Percentiles rank a stretch among this genome's conserved stretches.
Evolutionary conservation across 2,888 invertebrate species (phyloP).

Genomic region (Brachyopa scutellaris): DNA sequence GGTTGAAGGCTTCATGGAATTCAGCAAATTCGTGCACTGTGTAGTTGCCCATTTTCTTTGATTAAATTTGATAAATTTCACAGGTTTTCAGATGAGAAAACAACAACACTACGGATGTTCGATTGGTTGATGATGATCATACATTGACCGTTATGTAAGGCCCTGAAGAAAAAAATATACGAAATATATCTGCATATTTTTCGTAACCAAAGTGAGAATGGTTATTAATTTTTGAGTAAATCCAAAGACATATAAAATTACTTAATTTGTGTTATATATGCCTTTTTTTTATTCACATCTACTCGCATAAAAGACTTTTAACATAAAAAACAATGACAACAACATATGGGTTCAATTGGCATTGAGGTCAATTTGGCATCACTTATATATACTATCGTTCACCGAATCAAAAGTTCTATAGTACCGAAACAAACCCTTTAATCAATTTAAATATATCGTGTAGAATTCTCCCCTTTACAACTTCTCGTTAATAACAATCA

Average conservation of each 20-base stretch:
- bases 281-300: no score
- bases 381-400: no score
- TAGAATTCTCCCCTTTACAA: no score
- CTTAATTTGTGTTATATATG: no score
- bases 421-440: background rate
- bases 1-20: constrained; percentile 97
- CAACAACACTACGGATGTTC: constrained; percentile 21
- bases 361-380: constrained; percentile 2
- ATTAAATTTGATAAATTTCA: constrained; percentile 28
- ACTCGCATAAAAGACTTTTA: no score
- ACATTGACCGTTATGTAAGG: no score
- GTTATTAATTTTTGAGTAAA: background rate
- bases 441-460: no score
- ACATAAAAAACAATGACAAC: background rate
- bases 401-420: background rate
- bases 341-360: constrained; percentile 4
- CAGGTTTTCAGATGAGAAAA: constrained; percentile 10
- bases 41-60: constrained; percentile 85
- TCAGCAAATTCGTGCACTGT: constrained; percentile 91
- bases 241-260: constrained; percentile 34
- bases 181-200: no score
- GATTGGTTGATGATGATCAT: constrained; percentile 43
- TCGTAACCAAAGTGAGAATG: constrained; percentile 49
- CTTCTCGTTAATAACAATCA: constrained; percentile 7
- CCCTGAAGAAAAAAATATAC: no score